Evolutionary conservation across 2,888 invertebrate species (phyloP).

Genomic region (Physocephala rufipes): DNA sequence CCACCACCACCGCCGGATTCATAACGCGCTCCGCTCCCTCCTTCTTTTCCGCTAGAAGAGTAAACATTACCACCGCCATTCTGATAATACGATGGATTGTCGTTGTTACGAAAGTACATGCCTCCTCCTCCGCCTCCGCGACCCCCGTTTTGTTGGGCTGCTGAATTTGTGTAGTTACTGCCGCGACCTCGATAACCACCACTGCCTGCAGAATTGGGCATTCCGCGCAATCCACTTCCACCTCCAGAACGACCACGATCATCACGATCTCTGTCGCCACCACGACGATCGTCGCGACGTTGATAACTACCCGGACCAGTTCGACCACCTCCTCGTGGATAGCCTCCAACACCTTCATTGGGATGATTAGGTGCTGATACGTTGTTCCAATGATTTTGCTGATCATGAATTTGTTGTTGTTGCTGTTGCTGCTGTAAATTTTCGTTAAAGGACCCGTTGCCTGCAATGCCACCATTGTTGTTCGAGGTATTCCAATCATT

Average conservation of each 20-base stretch:
- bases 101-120: slow-evolving; percentile 63
- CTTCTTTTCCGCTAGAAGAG: slow-evolving; percentile 49
- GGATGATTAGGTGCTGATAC: slow-evolving; percentile 36
- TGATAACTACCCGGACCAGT: slow-evolving; percentile 48
- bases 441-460: slow-evolving; percentile 36
- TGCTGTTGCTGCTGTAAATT: slow-evolving; percentile 40
- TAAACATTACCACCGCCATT: slow-evolving; percentile 51
- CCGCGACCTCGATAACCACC: slow-evolving; percentile 43
- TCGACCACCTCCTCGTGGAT: slow-evolving; percentile 47
- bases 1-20: slow-evolving; percentile 51
- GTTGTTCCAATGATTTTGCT: slow-evolving; percentile 49
- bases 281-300: slow-evolving; percentile 50
- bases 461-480: slow-evolving; percentile 43
- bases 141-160: slow-evolving; percentile 52
- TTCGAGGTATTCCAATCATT: slow-evolving; percentile 50
- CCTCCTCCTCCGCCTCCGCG: slow-evolving; percentile 55
- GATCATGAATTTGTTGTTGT: slow-evolving; percentile 42
- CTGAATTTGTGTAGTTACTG: slow-evolving; percentile 48
- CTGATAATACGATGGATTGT: slow-evolving; percentile 52
- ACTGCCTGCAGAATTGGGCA: slow-evolving; percentile 25
- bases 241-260: slow-evolving; percentile 47
- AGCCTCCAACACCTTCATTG: slow-evolving; percentile 39
- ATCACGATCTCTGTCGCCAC: slow-evolving; percentile 52
- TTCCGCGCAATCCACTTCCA: slow-evolving; percentile 23
- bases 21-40: slow-evolving; percentile 51